Percentiles rank a stretch among this genome's conserved stretches.
Conservation (phyloP, 2,888 invertebrate genomes). For the Heliconius aoede region DNA sequence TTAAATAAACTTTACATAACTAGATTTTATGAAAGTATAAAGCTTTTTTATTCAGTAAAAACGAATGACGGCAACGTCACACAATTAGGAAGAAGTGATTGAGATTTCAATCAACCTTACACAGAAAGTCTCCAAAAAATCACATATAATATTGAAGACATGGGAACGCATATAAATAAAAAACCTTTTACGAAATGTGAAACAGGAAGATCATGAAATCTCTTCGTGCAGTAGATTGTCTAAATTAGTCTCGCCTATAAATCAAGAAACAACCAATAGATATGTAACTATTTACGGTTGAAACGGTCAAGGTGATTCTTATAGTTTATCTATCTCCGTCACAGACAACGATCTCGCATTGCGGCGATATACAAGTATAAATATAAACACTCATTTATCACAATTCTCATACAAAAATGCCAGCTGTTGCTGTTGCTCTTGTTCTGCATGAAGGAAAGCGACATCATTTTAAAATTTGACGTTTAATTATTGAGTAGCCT, state of each 20-base stretch:
- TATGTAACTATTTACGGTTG: slow-evolving; percentile 26
- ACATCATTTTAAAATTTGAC: slow-evolving; percentile 15
- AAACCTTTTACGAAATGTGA: not conserved
- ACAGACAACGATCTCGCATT: slow-evolving; percentile 23
- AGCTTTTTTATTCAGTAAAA: not conserved
- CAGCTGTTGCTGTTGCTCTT: slow-evolving; percentile 25
- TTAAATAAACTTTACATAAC: slow-evolving; percentile 2
- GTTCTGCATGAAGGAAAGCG: slow-evolving; percentile 11
- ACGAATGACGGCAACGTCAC: not conserved
- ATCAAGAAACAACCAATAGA: slow-evolving; percentile 23
- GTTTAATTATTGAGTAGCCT: slow-evolving; percentile 23
- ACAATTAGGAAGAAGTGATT: not conserved
- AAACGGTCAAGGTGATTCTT: slow-evolving; percentile 36
- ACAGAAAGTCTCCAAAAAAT: not conserved
- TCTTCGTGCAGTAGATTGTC: slow-evolving; percentile 1
- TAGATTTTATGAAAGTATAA: not conserved
- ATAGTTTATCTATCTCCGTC: slow-evolving; percentile 24
- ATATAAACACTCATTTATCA: slow-evolving; percentile 28
- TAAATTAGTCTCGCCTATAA: slow-evolving; percentile 20
- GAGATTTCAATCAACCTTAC: not conserved
- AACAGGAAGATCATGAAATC: not conserved
- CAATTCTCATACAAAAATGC: slow-evolving; percentile 18
- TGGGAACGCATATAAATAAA: not conserved
- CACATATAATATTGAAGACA: not conserved
- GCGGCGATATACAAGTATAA: slow-evolving; percentile 16